These are phyloP conservation scores for Anhinga rufa DNA, from an alignment of 2,113 vertebrate species.

Conservation along the genomic window DNA sequence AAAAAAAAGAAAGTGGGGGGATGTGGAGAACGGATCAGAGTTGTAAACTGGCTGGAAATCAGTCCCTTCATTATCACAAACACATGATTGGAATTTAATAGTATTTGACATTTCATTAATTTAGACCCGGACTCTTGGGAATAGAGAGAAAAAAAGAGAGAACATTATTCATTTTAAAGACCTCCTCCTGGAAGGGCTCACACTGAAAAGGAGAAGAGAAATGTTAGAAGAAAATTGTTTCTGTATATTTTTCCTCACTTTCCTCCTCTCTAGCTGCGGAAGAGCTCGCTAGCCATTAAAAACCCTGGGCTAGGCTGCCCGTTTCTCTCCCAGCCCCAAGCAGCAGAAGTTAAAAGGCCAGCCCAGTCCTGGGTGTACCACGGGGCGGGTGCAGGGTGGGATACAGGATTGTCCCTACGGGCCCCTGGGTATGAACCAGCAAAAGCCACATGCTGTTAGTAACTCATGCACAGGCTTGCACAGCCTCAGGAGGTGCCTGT, in stretches of 20 bases:
- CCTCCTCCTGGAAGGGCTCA: neutral
- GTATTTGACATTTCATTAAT: constrained; percentile 63
- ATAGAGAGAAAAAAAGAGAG: neutral
- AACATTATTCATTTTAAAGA: constrained; percentile 43
- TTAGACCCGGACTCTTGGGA: constrained; percentile 23
- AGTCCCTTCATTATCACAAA: constrained; percentile 11
- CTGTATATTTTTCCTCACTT: neutral
- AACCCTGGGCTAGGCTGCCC: neutral
- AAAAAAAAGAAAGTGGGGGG: neutral
- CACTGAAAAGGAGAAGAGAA: neutral
- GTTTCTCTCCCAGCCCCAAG: neutral
- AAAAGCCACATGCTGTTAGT: neutral
- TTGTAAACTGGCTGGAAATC: constrained; percentile 29
- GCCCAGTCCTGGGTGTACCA: neutral
- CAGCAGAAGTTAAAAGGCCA: accelerated
- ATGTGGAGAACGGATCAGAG: neutral
- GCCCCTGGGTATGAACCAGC: neutral
- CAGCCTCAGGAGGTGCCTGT: neutral
- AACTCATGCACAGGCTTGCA: neutral
- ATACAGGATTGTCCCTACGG: neutral
- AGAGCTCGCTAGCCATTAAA: neutral
- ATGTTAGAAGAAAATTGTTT: neutral
- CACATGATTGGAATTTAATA: constrained; percentile 2
- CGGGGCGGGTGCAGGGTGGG: neutral
- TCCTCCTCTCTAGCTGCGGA: neutral